Evolutionary conservation across 2,797 vertebrate species (phyloP).

Genomic region (Dallia pectoralis): DNA sequence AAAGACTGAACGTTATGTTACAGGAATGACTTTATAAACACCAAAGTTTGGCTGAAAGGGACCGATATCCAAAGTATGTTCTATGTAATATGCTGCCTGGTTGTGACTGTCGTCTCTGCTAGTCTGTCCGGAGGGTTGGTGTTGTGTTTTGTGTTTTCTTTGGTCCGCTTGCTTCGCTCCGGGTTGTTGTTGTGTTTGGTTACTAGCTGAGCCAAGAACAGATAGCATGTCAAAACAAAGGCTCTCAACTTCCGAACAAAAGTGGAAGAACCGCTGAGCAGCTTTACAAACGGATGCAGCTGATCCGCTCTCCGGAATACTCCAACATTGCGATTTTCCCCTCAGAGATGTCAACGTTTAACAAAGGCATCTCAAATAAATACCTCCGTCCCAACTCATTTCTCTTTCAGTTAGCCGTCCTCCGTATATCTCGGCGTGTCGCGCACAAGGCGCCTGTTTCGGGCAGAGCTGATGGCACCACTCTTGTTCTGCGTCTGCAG

Average conservation of each 20-base stretch:
- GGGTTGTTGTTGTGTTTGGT: slow-evolving; percentile 66
- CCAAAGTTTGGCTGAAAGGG: slow-evolving; percentile 13
- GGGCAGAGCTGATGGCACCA: slow-evolving; percentile 16
- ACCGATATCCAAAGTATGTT: slow-evolving; percentile 40
- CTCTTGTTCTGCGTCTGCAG: neutral
- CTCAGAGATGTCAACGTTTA: slow-evolving; percentile 7
- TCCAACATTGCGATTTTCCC: slow-evolving; percentile 40
- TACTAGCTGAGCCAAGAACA: slow-evolving; percentile 68
- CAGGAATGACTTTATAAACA: slow-evolving; percentile 5
- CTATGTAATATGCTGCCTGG: slow-evolving; percentile 7
- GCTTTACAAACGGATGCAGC: slow-evolving; percentile 55
- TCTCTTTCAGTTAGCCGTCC: neutral
- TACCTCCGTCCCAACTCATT: slow-evolving; percentile 8
- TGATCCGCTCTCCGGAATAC: slow-evolving; percentile 49
- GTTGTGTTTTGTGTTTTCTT: slow-evolving; percentile 36
- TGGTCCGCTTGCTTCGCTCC: slow-evolving; percentile 44
- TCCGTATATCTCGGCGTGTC: neutral
- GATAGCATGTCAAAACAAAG: slow-evolving; percentile 73
- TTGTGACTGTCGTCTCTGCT: neutral
- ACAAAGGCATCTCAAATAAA: slow-evolving; percentile 7
- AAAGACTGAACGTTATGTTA: neutral
- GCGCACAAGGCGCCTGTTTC: no score
- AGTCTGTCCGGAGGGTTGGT: neutral
- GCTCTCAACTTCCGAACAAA: slow-evolving; percentile 60
- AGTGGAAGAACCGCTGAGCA: slow-evolving; percentile 19